Base-by-base conservation (phyloP, 2,888 invertebrate species). In the Melitaea athalia region DNA sequence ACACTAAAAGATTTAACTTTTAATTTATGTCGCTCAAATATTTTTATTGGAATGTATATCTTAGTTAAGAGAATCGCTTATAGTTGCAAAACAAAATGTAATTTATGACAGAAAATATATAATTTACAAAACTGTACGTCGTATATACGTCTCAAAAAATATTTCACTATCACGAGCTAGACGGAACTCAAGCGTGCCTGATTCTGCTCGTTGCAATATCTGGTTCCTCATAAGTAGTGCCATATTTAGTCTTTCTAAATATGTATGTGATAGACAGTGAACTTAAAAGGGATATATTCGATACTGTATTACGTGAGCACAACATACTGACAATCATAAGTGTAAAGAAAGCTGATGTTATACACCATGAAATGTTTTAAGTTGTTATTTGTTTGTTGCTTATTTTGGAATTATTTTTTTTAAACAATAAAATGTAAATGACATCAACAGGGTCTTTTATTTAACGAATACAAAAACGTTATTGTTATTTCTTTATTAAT, bases 301-400 rank as follows among this genome's bases (percentile, higher is more conserved):
- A 33, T 55, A 55, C 53, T 68, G 17, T 64, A 67, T 50, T 45
- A 55, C 61, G 64, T 42, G 57, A 63, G 55, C 65, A 38, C 59
- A 55, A 59, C 33, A 59, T 49, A 15, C 14, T 42, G 61, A 55
- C 57, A 76, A 81, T 80, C 81, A 81, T 85, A 85, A 85, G 86
- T 86, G 88, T 87, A 78, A 77, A 81, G 79, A 80, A 81, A 83
- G 81, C 86, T 81, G 83, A 82, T 85, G 81, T 85, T 38, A 83
- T 85, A 81, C 84, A 84, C 84, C 80, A 81, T 83, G 81, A 83
- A 83, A 80, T 84, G 84, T 85, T 88, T 90, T 89, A 91, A 83
- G 86, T 91, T 92, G 91, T 92, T 92, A 90, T 85, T 91, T 91
- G 90, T 91, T 92, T 92, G 92, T 92, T 92, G 92, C 92, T 92